These are phyloP conservation scores for Lacanobia oleracea DNA, from an alignment of 2,888 invertebrate genomes.

Conservation along the genomic window DNA sequence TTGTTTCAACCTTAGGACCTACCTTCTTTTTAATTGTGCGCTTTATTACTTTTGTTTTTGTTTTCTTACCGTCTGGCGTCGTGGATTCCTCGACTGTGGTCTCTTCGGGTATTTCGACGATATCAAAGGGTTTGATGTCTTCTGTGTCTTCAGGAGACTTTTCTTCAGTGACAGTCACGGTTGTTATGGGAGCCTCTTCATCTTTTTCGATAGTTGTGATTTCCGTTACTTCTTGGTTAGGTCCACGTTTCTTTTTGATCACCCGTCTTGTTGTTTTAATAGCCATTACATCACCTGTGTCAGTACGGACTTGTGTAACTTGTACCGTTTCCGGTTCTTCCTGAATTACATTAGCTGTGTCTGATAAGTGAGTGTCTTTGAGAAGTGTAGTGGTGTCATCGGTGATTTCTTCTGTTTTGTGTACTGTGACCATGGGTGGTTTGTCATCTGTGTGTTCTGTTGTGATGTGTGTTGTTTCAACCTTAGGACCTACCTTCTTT, in stretches of 20 bases:
- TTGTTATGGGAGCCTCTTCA: background rate
- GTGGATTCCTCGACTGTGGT: slow-evolving; percentile 7
- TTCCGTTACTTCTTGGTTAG: background rate
- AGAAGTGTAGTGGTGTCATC: background rate
- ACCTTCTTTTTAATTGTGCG: slow-evolving; percentile 41
- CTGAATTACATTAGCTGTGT: slow-evolving; percentile 18
- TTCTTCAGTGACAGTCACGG: background rate
- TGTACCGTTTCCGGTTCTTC: slow-evolving; percentile 45
- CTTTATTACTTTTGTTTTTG: slow-evolving; percentile 12
- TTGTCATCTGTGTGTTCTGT: background rate
- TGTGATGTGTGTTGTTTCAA: background rate
- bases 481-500: background rate
- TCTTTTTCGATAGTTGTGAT: background rate
- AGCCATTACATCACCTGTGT: background rate
- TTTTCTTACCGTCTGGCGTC: slow-evolving; percentile 46
- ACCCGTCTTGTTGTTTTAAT: background rate
- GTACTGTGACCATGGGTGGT: background rate
- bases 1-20: slow-evolving; percentile 41
- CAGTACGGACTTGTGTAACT: slow-evolving; percentile 20
- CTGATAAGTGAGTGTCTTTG: slow-evolving; percentile 8
- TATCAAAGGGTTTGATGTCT: background rate
- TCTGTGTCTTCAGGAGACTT: background rate
- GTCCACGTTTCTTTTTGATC: background rate
- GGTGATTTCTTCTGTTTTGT: background rate
- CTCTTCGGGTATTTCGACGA: slow-evolving; percentile 30